Base-by-base conservation (phyloP, 2,888 invertebrate species). In the Eupsilia transversa region DNA sequence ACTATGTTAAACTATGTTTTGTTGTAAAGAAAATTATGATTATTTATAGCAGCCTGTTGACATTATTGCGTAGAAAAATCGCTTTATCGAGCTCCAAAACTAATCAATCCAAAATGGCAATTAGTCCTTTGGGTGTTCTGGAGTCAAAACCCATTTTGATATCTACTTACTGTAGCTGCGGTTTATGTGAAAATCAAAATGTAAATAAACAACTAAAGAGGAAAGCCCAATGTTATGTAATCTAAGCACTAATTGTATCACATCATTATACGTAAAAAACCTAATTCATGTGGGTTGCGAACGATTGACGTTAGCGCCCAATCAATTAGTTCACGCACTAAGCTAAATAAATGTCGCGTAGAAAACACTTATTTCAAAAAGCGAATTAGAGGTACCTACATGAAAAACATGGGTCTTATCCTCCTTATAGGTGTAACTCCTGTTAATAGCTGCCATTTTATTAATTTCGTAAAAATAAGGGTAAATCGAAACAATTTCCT, bases 311-410 rank as follows among this genome's bases (percentile, higher is more conserved):
- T 56, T 30, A 79, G 20, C 54, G 33, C 41, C 27, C 46, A 41
- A 60, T 79, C 43, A 54, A 52, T 49, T 59, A 4, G 10, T 54
- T 41, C 4, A 80, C 61, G 0, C 65, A 78, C 61, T 78, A 43
- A 3, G n/a, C 20, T n/a, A 6, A 10, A 59, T 41, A 49, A 60
- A 79, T 17, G 9, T 38, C 12, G 12, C 43, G 10, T 14, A 17
- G 38, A 1, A 41, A 63, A 38, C 6, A 30, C 7, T 52, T 52
- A 27, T 14, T 27, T 52, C 5, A n/a, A 52, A 4, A 52, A 52
- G 3, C 9, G 10, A 49, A 49, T 49, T 49, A 23, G 23, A 49
- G 23, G 23, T 9, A 23, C 7, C 2, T 23, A 23, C n/a, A 12
- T 52, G n/a, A 52, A 52, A 52, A n/a, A n/a, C n/a, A 27, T 5